Conservation (phyloP, 1,140 invertebrate species). For the Gyrodactylus salaris region DNA sequence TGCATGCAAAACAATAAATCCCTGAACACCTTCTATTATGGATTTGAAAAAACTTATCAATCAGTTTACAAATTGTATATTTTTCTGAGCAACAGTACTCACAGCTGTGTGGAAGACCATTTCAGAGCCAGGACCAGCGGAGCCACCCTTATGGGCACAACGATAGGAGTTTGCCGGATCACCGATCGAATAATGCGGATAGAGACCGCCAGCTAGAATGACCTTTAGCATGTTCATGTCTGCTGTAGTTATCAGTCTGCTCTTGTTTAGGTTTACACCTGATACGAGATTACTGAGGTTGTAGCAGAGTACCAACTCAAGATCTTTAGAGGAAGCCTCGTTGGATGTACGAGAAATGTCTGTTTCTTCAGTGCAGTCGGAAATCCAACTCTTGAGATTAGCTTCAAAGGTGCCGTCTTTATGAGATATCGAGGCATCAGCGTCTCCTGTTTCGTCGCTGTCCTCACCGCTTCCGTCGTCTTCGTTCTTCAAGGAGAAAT, state of each 20-base stretch:
- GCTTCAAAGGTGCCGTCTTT: not conserved
- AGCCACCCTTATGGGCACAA: conserved; percentile 11
- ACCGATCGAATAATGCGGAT: conserved; percentile 56
- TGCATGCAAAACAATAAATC: no score
- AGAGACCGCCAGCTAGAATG: conserved; percentile 54
- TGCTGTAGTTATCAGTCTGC: conserved; percentile 35
- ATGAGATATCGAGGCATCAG: not conserved
- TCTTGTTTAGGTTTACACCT: conserved; percentile 13
- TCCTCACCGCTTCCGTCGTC: not conserved
- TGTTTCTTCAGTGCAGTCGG: not conserved
- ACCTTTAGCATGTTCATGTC: conserved; percentile 58
- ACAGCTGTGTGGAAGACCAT: conserved; percentile 60
- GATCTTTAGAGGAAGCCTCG: not conserved
- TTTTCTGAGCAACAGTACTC: not conserved
- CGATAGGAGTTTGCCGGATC: conserved; percentile 75
- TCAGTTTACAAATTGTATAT: no score
- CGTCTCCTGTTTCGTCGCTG: not conserved
- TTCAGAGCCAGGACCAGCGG: conserved; percentile 19
- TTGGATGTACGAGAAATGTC: not conserved
- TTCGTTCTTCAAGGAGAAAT: no score
- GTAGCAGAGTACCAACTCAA: not conserved
- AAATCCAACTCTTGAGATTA: not conserved
- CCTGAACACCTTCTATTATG: no score
- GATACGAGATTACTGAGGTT: not conserved
- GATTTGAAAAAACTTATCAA: no score